A percentile compares a stretch with the other conserved stretches of the same genome.
Evolutionary conservation across 1,140 invertebrate genomes (phyloP).

Genomic region (Globodera ellingtonae): DNA sequence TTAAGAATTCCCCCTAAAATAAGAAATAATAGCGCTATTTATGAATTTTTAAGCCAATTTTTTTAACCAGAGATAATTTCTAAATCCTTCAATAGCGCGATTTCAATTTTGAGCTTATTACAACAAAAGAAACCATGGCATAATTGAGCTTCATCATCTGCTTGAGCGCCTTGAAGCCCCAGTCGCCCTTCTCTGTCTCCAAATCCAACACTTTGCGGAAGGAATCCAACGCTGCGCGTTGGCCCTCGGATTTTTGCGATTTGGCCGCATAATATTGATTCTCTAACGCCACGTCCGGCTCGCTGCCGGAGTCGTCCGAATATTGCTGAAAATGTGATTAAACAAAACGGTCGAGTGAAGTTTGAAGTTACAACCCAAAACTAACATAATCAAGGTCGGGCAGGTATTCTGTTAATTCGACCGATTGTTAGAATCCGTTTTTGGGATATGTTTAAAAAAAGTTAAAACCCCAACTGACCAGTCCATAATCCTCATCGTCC

Average conservation of each 20-base stretch:
- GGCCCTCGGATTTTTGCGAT: conserved; percentile 87
- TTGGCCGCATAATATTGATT: conserved; percentile 99
- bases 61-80: too few species aligned
- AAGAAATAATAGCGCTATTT: too few species aligned
- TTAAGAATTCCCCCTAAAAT: conserved; percentile 9
- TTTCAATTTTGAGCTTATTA: conserved; percentile 19
- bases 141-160: conserved; percentile 99
- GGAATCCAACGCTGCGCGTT: conserved; percentile 85
- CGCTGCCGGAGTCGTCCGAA: conserved; percentile 71
- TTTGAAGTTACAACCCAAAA: conserved; percentile 11
- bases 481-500: conserved; percentile 48
- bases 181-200: conserved; percentile 97
- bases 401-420: neutral
- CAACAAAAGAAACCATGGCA: conserved; percentile 76
- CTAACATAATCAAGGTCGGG: neutral
- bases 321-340: conserved; percentile 66
- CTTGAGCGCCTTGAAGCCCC: conserved; percentile 99
- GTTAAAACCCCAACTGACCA: conserved; percentile 27
- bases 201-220: conserved; percentile 84
- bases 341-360: conserved; percentile 10
- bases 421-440: conserved; percentile 8
- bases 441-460: neutral
- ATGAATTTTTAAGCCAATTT: too few species aligned
- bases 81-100: conserved; percentile 1
- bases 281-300: conserved; percentile 97